Evolutionary conservation across 2,888 invertebrate species (phyloP).

Genomic region (Hirudinaria manillensis): DNA sequence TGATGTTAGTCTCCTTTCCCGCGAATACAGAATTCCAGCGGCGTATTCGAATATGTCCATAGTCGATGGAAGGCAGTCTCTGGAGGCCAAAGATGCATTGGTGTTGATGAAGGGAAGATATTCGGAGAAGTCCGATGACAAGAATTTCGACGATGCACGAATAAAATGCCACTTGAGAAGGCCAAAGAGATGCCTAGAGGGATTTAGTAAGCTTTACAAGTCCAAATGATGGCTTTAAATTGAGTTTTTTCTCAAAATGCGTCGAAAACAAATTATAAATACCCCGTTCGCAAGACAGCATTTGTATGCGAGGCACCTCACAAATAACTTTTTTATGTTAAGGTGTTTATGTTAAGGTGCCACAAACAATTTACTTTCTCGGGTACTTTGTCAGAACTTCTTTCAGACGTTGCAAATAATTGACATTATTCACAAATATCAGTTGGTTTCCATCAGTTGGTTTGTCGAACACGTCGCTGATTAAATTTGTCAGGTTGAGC

Average conservation of each 20-base stretch:
- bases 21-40: constrained; percentile 10
- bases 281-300: no score
- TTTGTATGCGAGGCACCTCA: no score
- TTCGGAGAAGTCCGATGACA: constrained; percentile 14
- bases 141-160: neutral
- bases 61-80: neutral
- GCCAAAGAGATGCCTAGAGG: neutral
- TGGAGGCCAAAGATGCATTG: neutral
- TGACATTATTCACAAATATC: constrained; percentile 16
- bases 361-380: constrained; percentile 3
- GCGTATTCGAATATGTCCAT: constrained; percentile 9
- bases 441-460: neutral
- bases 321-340: no score
- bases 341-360: no score
- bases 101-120: neutral
- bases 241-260: neutral
- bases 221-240: neutral
- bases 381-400: neutral
- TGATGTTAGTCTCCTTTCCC: neutral
- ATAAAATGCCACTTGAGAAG: neutral
- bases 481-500: neutral
- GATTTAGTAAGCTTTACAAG: no score
- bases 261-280: no score
- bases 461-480: neutral
- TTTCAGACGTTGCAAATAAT: constrained; percentile 1